A percentile compares a stretch with the other conserved stretches of the same genome.
These are phyloP conservation scores for Sphecodes monilicornis DNA, from an alignment of 2,888 invertebrate genomes.

Conservation along the genomic window DNA sequence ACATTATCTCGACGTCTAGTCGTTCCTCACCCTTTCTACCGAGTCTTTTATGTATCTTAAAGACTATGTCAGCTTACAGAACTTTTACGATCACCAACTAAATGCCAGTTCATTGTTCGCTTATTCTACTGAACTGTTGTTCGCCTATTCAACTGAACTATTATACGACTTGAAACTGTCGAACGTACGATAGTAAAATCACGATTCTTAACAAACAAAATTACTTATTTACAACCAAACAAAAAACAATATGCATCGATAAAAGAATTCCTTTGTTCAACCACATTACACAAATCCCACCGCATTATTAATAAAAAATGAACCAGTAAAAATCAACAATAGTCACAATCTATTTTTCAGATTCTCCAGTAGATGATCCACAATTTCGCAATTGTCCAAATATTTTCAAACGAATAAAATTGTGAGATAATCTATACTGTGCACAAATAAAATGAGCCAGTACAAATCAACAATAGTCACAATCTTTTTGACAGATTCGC, in stretches of 20 bases:
- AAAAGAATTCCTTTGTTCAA: not conserved
- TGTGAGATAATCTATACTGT: not conserved
- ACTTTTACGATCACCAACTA: not conserved
- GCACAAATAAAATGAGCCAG: too few relatives aligned
- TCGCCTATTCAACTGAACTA: too few relatives aligned
- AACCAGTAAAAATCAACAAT: not conserved
- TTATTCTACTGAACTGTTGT: not conserved
- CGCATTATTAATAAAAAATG: too few relatives aligned
- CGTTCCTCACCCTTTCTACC: not conserved
- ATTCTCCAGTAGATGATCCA: too few relatives aligned
- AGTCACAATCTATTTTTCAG: too few relatives aligned
- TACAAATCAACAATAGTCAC: too few relatives aligned
- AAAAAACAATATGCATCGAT: too few relatives aligned
- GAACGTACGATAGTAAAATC: too few relatives aligned
- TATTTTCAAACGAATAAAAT: not conserved
- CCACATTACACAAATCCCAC: not conserved
- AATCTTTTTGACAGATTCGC: too few relatives aligned
- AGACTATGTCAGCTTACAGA: not conserved
- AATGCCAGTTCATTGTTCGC: not conserved
- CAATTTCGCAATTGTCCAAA: not conserved
- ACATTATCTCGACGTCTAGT: not conserved
- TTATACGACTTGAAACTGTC: too few relatives aligned
- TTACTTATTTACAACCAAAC: too few relatives aligned
- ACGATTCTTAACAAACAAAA: too few relatives aligned
- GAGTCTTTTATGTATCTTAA: not conserved